These are phyloP conservation scores for Tetheella fluctuosa DNA, from an alignment of 2,888 invertebrate genomes.

Conservation along the genomic window DNA sequence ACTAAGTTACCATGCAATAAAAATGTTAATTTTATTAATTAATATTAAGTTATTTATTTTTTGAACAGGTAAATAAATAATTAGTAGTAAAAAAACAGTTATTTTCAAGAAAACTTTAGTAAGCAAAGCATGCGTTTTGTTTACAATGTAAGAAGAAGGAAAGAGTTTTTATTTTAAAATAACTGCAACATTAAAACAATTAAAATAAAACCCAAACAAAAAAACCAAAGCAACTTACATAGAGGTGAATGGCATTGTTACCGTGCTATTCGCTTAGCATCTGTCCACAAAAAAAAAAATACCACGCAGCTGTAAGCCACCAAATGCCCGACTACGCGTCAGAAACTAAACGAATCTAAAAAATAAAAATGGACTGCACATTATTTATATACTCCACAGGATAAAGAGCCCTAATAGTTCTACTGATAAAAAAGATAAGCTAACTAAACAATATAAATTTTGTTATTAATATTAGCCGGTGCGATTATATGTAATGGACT, in stretches of 20 bases:
- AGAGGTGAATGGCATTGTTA: conserved; percentile 76
- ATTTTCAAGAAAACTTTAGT: not conserved
- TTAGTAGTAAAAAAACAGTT: not conserved
- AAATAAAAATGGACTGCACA: conserved; percentile 45
- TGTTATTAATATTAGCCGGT: conserved; percentile 14
- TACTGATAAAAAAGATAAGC: conserved; percentile 32
- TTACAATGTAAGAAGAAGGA: not conserved
- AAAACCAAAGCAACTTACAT: conserved; percentile 72
- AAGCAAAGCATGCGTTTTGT: not conserved
- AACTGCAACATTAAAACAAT: conserved; percentile 7
- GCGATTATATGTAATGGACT: conserved; percentile 17
- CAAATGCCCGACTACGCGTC: conserved; percentile 48
- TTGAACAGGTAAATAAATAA: no score
- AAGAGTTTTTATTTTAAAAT: not conserved
- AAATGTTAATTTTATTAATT: no score
- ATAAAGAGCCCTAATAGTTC: conserved; percentile 27
- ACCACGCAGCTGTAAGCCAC: conserved; percentile 36
- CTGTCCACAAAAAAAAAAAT: conserved; percentile 49
- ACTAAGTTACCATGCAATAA: no score
- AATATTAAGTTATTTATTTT: no score
- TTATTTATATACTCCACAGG: conserved; percentile 21
- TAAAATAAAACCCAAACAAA: conserved; percentile 16
- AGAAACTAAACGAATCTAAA: conserved; percentile 65
- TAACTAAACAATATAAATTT: conserved; percentile 24
- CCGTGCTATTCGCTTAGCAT: conserved; percentile 39